Conservation (phyloP, 2,888 invertebrate species). For the Xestobium rufovillosum region DNA sequence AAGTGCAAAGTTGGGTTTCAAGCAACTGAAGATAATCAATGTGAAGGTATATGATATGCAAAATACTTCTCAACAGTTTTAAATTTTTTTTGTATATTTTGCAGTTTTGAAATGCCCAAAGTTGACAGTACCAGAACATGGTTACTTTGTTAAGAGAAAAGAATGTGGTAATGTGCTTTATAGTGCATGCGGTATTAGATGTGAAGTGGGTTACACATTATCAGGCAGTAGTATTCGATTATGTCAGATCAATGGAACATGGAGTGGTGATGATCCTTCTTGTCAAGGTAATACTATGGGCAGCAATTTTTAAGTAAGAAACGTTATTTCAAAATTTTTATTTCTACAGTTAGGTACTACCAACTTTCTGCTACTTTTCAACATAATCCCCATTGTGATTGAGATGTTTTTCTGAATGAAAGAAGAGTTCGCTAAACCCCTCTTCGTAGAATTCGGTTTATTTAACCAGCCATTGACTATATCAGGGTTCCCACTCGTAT, state of each 20-base stretch:
- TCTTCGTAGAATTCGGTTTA: no score
- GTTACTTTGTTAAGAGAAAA: slow-evolving; percentile 56
- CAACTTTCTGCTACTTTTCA: no score
- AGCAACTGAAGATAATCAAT: slow-evolving; percentile 41
- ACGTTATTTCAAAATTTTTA: no score
- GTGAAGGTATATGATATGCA: slow-evolving; percentile 54
- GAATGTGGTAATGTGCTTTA: slow-evolving; percentile 58
- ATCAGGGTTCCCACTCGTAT: no score
- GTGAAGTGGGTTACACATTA: slow-evolving; percentile 54
- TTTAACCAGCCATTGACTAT: no score
- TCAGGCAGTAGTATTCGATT: slow-evolving; percentile 49
- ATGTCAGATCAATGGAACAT: slow-evolving; percentile 56
- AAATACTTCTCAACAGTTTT: no score
- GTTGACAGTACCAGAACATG: slow-evolving; percentile 53
- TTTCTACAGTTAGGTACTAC: no score
- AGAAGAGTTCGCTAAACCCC: no score
- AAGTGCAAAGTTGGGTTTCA: slow-evolving; percentile 56
- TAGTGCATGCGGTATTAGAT: slow-evolving; percentile 62
- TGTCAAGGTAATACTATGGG: slow-evolving; percentile 50
- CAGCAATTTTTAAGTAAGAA: no score
- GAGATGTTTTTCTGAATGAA: no score
- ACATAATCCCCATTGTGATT: no score
- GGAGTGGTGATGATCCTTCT: slow-evolving; percentile 57
- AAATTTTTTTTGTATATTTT: no score
- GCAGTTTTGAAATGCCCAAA: slow-evolving; percentile 54